Base-by-base conservation (phyloP, 2,888 invertebrate species). In the Caenorhabditis angaria region DNA sequence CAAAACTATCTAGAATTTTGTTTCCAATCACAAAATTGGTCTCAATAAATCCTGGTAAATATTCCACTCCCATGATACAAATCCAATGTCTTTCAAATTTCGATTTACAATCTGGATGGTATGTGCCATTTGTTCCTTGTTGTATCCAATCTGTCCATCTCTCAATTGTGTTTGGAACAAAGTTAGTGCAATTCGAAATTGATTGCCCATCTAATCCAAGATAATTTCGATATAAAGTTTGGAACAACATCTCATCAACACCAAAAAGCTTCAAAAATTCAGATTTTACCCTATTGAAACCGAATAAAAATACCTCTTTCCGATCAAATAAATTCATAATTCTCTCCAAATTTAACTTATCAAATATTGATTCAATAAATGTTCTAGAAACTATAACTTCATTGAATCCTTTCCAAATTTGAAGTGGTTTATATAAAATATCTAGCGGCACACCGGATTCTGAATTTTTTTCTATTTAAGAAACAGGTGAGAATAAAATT, bases 131-230 rank as follows among this genome's bases (percentile, higher is more conserved):
- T 24, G 6, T 3, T 5, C 3, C 22, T 5, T 24, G 3, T 22
- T 24, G 20, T 4, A 27, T 5, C 54, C 54, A 54, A 8, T 54
- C 6, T 27, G 54, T 27, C 8, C 3, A 10, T 32, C 56, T 27
- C 20, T 6, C 27, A 25, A 54, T 12, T 14, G 6, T 10, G 24
- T 27, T 27, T 2, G 25, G 14, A 22, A 18, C 2, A 2, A 12
- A 25, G 5, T 27, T 27, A 12, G 27, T 63, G 41, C 71, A 71
- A 27, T 66, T 64, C 6, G 71, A 56, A 48, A 64, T 67, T 64
- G 68, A 54, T 51, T 72, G 67, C 20, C 72, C 72, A 12, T 67
- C 67, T 32, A 72, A 22, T n/a, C 72, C 72, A 12, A 72, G 28
- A 61, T 72, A 55, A 25, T 72, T 72, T 51, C 61, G 61, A 41